Percentiles rank a stretch among this genome's conserved stretches.
These are phyloP conservation scores for Pelobates cultripes DNA, from an alignment of 2,797 vertebrate species.

Conservation along the genomic window DNA sequence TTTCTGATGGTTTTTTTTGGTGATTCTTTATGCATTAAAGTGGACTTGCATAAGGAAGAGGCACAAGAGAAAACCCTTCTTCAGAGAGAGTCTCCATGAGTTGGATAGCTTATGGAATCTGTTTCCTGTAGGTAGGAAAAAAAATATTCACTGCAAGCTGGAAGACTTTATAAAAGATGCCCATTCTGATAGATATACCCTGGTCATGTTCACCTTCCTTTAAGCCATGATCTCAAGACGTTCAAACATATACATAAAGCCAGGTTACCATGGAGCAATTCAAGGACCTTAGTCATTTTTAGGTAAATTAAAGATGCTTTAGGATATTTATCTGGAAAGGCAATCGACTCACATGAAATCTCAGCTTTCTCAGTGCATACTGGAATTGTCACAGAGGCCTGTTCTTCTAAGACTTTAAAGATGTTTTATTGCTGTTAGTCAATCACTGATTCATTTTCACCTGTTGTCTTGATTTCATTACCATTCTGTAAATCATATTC, in stretches of 20 bases:
- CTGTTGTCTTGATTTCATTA: slow-evolving; percentile 65
- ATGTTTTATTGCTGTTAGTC: slow-evolving; percentile 65
- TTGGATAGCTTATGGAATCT: slow-evolving; percentile 75
- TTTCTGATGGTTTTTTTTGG: slow-evolving; percentile 71
- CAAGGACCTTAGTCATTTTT: slow-evolving; percentile 66
- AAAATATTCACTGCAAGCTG: slow-evolving; percentile 68
- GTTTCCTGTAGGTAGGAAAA: slow-evolving; percentile 66
- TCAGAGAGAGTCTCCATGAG: slow-evolving; percentile 65
- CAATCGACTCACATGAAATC: slow-evolving; percentile 65
- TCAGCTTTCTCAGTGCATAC: slow-evolving; percentile 59
- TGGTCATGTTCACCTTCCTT: slow-evolving; percentile 67
- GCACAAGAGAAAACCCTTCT: slow-evolving; percentile 63
- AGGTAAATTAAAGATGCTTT: slow-evolving; percentile 66
- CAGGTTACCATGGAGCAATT: slow-evolving; percentile 70
- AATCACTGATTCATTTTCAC: slow-evolving; percentile 71
- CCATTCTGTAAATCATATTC: slow-evolving; percentile 55
- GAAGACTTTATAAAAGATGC: slow-evolving; percentile 72
- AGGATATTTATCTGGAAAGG: slow-evolving; percentile 65
- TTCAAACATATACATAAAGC: slow-evolving; percentile 66
- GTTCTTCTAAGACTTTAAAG: slow-evolving; percentile 68
- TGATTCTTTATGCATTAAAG: slow-evolving; percentile 70
- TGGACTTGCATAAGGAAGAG: slow-evolving; percentile 64
- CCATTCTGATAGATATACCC: slow-evolving; percentile 68
- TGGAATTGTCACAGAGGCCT: slow-evolving; percentile 71
- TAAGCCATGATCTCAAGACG: slow-evolving; percentile 70